Conservation (phyloP, 2,113 vertebrate species). For the Setophaga coronata region DNA sequence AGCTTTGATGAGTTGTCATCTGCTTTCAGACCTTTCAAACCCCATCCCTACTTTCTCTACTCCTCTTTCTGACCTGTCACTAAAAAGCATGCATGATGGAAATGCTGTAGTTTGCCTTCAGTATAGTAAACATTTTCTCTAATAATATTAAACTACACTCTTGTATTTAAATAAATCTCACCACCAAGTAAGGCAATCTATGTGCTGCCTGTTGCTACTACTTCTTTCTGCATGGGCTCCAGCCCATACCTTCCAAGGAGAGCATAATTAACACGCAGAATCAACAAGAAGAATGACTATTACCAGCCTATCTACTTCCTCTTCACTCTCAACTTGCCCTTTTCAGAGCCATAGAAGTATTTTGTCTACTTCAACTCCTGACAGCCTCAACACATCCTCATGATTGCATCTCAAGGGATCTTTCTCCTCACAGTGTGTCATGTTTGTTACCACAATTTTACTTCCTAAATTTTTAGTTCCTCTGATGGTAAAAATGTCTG, state of each 20-base stretch:
- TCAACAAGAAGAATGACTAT: neutral
- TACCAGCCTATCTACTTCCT: neutral
- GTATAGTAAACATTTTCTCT: neutral
- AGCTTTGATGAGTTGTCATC: neutral
- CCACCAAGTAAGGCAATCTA: neutral
- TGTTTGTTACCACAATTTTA: neutral
- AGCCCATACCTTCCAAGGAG: neutral
- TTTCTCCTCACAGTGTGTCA: neutral
- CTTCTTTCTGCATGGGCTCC: neutral
- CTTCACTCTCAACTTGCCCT: neutral
- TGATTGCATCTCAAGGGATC: neutral
- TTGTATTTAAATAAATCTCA: neutral
- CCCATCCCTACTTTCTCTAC: neutral
- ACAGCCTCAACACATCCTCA: neutral
- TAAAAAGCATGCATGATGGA: neutral
- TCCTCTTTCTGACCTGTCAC: neutral
- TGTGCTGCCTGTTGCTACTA: neutral
- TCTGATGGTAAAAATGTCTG: neutral
- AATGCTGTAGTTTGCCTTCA: neutral
- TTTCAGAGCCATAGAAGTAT: neutral
- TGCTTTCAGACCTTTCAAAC: neutral
- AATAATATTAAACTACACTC: neutral
- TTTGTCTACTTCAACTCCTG: neutral
- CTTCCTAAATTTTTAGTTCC: neutral
- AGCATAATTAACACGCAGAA: neutral